These are phyloP conservation scores for Glyptemys insculpta DNA, from an alignment of 2,797 vertebrate species.

Conservation along the genomic window DNA sequence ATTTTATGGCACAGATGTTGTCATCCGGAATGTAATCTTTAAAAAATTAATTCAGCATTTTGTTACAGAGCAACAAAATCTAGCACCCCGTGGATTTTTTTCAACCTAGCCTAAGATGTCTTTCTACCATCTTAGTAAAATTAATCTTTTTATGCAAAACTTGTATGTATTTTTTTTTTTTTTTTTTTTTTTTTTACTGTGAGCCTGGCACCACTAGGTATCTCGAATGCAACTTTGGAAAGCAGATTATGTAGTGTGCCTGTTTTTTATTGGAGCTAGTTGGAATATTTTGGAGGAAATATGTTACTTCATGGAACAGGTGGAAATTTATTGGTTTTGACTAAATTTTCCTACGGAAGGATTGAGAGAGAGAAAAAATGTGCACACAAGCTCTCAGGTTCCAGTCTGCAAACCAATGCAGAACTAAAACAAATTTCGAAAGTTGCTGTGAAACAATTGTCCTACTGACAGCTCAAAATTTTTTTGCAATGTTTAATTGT, in stretches of 20 bases:
- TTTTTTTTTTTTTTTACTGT: neutral
- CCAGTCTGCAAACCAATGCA: neutral
- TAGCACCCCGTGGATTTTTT: neutral
- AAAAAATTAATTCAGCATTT: neutral
- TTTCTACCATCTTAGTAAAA: neutral
- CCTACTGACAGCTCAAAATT: neutral
- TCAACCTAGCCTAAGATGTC: neutral
- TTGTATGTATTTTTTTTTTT: too few relatives aligned
- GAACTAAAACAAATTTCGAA: neutral
- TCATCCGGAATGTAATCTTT: constrained; percentile 34
- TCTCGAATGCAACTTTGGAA: neutral
- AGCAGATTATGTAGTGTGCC: neutral
- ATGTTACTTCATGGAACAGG: neutral
- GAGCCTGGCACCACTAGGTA: neutral
- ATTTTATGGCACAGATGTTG: constrained; percentile 35
- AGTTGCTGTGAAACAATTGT: neutral
- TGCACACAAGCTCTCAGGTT: neutral
- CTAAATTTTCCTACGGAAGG: neutral
- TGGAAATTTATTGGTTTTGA: neutral
- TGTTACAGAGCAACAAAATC: constrained; percentile 53
- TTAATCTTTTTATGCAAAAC: too few relatives aligned
- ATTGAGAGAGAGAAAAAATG: neutral
- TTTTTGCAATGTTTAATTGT: neutral
- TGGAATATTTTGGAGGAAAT: neutral
- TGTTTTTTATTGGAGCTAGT: neutral